Evolutionary conservation across 2,113 vertebrate genomes (phyloP).

Genomic region (Orientallactaga bullata): DNA sequence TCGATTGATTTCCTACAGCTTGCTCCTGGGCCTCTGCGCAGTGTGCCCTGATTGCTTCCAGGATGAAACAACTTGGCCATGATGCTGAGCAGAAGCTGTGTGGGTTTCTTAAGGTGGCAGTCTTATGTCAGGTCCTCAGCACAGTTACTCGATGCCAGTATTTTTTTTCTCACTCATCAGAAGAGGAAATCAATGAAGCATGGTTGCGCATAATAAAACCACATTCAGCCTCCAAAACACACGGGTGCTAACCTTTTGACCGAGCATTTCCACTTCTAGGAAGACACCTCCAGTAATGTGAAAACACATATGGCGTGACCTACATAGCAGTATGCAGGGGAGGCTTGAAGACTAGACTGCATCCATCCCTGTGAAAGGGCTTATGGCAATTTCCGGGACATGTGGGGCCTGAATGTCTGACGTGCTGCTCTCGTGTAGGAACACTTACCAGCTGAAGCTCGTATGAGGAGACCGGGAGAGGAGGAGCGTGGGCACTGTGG

Average conservation of each 20-base stretch:
- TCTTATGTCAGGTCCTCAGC: neutral
- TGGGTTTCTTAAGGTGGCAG: neutral
- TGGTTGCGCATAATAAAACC: neutral
- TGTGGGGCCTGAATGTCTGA: neutral
- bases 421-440: neutral
- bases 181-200: neutral
- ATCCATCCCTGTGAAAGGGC: neutral
- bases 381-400: accelerated
- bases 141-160: neutral
- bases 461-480: neutral
- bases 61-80: neutral
- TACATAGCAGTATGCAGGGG: too few relatives aligned
- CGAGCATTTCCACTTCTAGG: neutral
- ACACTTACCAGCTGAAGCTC: accelerated
- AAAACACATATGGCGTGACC: neutral
- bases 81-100: accelerated
- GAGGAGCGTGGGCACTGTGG: accelerated
- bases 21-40: neutral
- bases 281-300: neutral
- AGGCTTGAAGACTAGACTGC: neutral
- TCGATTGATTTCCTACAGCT: neutral
- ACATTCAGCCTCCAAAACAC: neutral
- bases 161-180: neutral
- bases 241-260: neutral
- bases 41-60: neutral